phyloP scores from a whole-genome alignment of 2,888 invertebrate genomes.

The Torymus aiolomorphi region DNA sequence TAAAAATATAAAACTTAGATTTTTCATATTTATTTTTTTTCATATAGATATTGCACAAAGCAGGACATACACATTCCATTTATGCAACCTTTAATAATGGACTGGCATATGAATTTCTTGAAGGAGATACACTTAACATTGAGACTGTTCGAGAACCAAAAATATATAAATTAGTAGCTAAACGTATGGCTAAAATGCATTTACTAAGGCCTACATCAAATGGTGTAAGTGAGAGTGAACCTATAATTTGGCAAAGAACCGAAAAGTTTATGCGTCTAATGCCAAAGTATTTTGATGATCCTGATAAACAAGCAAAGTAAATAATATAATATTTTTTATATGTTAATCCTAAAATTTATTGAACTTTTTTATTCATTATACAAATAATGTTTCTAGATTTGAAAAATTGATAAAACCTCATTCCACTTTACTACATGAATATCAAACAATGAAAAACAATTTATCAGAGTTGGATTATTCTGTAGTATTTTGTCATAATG shows the following conservation, averaged over 20 bases:
- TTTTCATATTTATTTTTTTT: conserved; percentile 67
- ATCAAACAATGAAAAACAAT: conserved; percentile 80
- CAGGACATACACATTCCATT: conserved; percentile 89
- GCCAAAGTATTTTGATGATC: conserved; percentile 83
- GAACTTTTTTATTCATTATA: too few species aligned
- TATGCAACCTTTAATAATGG: conserved; percentile 96
- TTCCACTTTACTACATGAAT: conserved; percentile 83
- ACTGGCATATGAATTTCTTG: conserved; percentile 90
- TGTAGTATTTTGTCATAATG: conserved; percentile 97
- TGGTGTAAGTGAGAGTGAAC: conserved; percentile 73
- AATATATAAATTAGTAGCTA: conserved; percentile 86
- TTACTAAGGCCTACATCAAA: conserved; percentile 75
- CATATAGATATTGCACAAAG: conserved; percentile 80
- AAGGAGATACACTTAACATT: conserved; percentile 86
- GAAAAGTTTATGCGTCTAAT: conserved; percentile 85
- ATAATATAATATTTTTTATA: conserved; percentile 52
- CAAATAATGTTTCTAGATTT: conserved; percentile 78
- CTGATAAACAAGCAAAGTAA: conserved; percentile 84
- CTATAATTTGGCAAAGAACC: conserved; percentile 87
- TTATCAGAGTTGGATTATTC: conserved; percentile 83
- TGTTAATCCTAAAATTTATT: too few species aligned
- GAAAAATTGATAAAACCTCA: conserved; percentile 82
- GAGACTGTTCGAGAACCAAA: conserved; percentile 81
- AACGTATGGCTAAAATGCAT: conserved; percentile 90
- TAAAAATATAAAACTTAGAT: conserved; percentile 22